Evolutionary conservation across 2,888 invertebrate species (phyloP).

Genomic region (Lithophane ornitopus): DNA sequence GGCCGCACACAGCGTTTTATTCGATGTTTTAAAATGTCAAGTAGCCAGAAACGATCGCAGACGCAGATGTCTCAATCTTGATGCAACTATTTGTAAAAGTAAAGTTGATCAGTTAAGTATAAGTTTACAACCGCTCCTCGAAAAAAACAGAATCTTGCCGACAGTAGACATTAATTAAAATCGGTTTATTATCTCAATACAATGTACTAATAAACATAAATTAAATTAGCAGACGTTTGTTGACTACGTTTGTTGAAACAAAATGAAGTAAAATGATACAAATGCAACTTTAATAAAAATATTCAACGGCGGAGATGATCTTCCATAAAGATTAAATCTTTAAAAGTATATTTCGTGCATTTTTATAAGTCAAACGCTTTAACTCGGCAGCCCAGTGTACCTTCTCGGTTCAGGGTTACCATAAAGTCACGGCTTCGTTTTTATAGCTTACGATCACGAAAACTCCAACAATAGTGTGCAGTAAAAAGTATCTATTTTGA

Average conservation of each 20-base stretch:
- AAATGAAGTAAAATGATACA: conserved; percentile 20
- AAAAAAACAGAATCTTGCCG: not conserved
- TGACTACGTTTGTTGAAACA: conserved; percentile 2
- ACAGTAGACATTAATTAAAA: conserved; percentile 18
- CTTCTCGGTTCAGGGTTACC: conserved; percentile 56
- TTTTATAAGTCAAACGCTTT: conserved; percentile 47
- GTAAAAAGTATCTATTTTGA: conserved; percentile 61
- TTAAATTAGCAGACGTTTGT: conserved; percentile 28
- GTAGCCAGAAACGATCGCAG: conserved; percentile 8
- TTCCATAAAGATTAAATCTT: conserved; percentile 49
- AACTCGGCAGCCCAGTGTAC: conserved; percentile 9
- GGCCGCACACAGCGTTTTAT: conserved; percentile 12
- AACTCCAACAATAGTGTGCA: conserved; percentile 50
- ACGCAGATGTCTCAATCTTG: conserved; percentile 11
- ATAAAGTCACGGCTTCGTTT: conserved; percentile 61
- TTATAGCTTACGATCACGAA: conserved; percentile 70
- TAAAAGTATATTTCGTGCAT: conserved; percentile 42
- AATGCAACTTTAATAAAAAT: conserved; percentile 33
- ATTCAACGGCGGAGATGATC: conserved; percentile 43
- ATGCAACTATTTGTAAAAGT: conserved; percentile 17
- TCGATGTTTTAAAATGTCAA: conserved; percentile 11
- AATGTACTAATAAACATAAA: conserved; percentile 20
- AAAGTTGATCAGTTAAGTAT: not conserved
- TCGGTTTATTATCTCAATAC: conserved; percentile 9
- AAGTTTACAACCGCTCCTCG: not conserved